Conservation (phyloP, 1,140 invertebrate genomes). For the Brachionus calyciflorus region DNA sequence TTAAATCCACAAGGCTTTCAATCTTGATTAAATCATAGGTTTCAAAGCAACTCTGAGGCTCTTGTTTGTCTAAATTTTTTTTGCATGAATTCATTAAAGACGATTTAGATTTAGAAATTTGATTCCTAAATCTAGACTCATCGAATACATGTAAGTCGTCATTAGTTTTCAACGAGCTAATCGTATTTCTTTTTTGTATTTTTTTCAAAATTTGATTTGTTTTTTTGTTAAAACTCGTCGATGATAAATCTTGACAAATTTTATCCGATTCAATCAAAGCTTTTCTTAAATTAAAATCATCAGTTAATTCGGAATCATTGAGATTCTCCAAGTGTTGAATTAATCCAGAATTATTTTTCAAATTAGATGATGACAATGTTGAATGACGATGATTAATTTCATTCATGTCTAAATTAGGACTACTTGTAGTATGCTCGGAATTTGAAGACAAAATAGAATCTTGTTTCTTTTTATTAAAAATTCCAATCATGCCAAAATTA, state of each 20-base stretch:
- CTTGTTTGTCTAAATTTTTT: neutral
- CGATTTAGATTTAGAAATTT: conserved; percentile 1
- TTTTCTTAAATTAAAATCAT: conserved; percentile 2
- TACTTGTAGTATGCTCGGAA: no score
- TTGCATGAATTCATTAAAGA: neutral
- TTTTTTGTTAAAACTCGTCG: no score
- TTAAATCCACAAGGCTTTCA: conserved; percentile 6
- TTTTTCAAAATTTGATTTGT: neutral
- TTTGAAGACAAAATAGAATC: no score
- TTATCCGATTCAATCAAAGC: neutral
- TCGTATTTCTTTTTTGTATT: neutral
- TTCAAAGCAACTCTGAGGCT: neutral
- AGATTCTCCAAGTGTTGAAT: no score
- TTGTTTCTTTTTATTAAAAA: conserved; percentile 13
- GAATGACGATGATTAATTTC: no score
- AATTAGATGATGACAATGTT: no score
- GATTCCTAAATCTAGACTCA: neutral
- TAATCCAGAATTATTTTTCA: no score
- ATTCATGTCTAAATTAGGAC: no score
- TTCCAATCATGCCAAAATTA: neutral
- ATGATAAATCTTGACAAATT: neutral
- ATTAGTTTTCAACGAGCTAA: neutral
- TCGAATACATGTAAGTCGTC: neutral
- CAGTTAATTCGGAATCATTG: neutral
- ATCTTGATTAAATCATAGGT: conserved; percentile 8